These are phyloP conservation scores for Argya squamiceps DNA, from an alignment of 2,797 vertebrate genomes.

Conservation along the genomic window DNA sequence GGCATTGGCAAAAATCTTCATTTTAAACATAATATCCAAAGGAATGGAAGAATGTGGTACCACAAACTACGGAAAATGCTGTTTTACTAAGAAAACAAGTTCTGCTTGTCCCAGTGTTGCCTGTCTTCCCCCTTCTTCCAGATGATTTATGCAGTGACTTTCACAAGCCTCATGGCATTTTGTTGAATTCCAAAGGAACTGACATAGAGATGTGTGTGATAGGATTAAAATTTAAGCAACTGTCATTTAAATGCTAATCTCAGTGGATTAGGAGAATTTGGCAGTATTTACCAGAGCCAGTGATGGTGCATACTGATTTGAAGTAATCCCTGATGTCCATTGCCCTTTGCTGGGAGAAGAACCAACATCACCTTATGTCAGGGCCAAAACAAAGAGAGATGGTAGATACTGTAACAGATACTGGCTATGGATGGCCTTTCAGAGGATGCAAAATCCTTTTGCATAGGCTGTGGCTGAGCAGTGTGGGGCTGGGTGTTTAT, in stretches of 20 bases:
- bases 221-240: slow-evolving; percentile 38
- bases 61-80: neutral
- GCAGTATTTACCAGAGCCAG: neutral
- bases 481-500: neutral
- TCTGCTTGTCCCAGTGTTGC: neutral
- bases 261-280: slow-evolving; percentile 13
- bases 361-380: neutral
- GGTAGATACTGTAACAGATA: neutral
- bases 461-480: neutral
- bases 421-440: neutral
- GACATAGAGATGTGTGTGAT: slow-evolving; percentile 22
- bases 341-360: neutral
- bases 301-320: slow-evolving; percentile 29
- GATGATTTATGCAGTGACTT: slow-evolving; percentile 43
- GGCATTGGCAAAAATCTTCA: neutral
- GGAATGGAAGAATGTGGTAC: neutral
- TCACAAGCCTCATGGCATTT: neutral
- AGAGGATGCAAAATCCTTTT: neutral
- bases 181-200: slow-evolving; percentile 29
- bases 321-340: neutral
- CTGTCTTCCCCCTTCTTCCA: neutral
- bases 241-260: slow-evolving; percentile 52
- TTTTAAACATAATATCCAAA: neutral
- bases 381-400: neutral
- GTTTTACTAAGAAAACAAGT: slow-evolving; percentile 17